phyloP scores from a whole-genome alignment of 1,140 invertebrate genomes.

The Wiebesia pumilae region DNA sequence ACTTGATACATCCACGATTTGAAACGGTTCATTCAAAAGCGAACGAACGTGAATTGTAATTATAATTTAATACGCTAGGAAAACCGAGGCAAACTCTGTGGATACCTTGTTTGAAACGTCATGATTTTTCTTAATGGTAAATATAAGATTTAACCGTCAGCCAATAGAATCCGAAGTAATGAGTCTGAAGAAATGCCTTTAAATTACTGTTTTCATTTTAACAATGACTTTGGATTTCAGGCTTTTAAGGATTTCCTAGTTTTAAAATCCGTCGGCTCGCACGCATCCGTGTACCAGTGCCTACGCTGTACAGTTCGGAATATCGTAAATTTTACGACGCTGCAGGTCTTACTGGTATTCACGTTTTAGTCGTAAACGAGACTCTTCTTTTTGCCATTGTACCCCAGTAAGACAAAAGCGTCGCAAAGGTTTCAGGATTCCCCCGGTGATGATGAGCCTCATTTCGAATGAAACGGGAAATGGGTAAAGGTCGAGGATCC shows the following conservation, averaged over 20 bases:
- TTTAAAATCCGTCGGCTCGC: background rate
- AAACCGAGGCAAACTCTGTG: background rate
- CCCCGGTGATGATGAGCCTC: constrained; percentile 26
- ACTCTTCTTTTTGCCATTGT: constrained; percentile 8
- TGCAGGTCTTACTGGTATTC: constrained; percentile 47
- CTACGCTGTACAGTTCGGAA: constrained; percentile 23
- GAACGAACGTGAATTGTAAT: background rate
- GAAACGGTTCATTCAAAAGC: background rate
- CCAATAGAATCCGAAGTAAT: constrained; percentile 8
- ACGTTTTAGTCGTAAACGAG: constrained; percentile 44
- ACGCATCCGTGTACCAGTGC: background rate
- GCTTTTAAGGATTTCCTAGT: constrained; percentile 39
- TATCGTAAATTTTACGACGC: constrained; percentile 44
- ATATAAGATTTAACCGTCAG: background rate
- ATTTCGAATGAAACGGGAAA: constrained; percentile 41
- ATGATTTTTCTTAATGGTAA: background rate
- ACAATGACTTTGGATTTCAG: constrained; percentile 16
- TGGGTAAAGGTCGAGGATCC: background rate
- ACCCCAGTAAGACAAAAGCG: constrained; percentile 36
- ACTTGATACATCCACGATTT: background rate
- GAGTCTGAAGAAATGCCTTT: background rate
- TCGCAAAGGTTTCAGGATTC: constrained; percentile 12
- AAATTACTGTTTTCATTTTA: constrained; percentile 43
- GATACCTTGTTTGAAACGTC: background rate
- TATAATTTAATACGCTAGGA: background rate